Conservation (phyloP, 2,888 invertebrate species). For the Polylopha cassiicola region DNA sequence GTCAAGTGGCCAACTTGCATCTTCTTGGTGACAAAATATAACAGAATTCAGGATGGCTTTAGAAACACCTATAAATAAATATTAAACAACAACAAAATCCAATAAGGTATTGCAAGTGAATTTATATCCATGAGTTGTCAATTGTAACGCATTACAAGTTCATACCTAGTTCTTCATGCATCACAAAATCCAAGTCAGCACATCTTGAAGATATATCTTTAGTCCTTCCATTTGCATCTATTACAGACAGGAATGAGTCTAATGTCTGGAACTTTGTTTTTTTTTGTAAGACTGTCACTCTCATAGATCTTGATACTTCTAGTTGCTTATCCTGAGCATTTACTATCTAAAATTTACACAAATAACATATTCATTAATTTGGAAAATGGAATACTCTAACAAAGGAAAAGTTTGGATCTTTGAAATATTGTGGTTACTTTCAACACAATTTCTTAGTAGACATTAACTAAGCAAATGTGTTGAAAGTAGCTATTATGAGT, state of each 20-base stretch:
- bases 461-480: no score
- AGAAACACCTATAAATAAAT: constrained; percentile 86
- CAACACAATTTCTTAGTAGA: no score
- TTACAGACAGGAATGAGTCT: constrained; percentile 80
- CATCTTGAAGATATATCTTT: constrained; percentile 82
- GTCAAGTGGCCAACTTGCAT: constrained; percentile 96
- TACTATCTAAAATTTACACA: constrained; percentile 64
- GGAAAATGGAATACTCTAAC: no score
- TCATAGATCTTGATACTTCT: constrained; percentile 82
- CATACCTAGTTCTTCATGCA: constrained; percentile 79
- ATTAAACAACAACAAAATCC: neutral
- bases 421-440: no score
- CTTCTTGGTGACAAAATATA: constrained; percentile 99
- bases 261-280: constrained; percentile 80
- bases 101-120: neutral
- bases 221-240: constrained; percentile 60
- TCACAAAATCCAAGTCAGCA: constrained; percentile 83
- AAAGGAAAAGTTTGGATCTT: no score
- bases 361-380: constrained; percentile 21
- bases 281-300: constrained; percentile 76
- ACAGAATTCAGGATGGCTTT: constrained; percentile 97
- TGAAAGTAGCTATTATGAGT: no score
- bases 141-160: neutral
- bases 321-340: constrained; percentile 76
- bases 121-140: constrained; percentile 4